phyloP scores from a whole-genome alignment of 2,888 invertebrate genomes.

The Netelia virgata region DNA sequence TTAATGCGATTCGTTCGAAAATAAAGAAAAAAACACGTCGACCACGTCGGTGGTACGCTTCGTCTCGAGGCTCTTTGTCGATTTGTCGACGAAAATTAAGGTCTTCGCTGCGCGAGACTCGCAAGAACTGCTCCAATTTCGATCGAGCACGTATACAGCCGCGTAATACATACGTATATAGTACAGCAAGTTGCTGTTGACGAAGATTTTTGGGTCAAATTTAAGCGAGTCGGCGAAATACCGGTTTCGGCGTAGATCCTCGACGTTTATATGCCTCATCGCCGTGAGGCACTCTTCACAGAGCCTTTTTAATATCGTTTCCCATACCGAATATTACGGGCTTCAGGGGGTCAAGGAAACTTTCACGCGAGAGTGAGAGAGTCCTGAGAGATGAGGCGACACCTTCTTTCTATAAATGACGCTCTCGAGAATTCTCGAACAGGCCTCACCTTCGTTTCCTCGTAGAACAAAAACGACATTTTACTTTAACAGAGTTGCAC shows the following conservation, averaged over 20 bases:
- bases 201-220: conserved; percentile 71
- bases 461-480: conserved; percentile 12
- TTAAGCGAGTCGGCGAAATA: conserved; percentile 71
- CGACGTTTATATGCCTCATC: conserved; percentile 45
- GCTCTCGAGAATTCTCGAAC: conserved; percentile 38
- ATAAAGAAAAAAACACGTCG: neutral
- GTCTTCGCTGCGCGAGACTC: neutral
- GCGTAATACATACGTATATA: neutral
- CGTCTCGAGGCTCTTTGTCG: neutral
- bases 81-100: neutral
- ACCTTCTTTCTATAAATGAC: conserved; percentile 59
- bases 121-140: conserved; percentile 4
- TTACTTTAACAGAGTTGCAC: conserved; percentile 17
- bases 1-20: neutral
- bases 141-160: neutral
- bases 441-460: conserved; percentile 40
- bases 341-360: conserved; percentile 69
- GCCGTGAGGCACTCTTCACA: conserved; percentile 38
- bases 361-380: conserved; percentile 62
- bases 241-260: conserved; percentile 66
- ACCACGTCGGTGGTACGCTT: neutral
- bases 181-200: neutral
- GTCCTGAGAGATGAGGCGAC: conserved; percentile 36
- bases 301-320: conserved; percentile 63
- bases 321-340: conserved; percentile 65